A percentile compares a stretch with the other conserved stretches of the same genome.
These are phyloP conservation scores for Hetaerina americana DNA, from an alignment of 1,140 invertebrate genomes.

Conservation along the genomic window DNA sequence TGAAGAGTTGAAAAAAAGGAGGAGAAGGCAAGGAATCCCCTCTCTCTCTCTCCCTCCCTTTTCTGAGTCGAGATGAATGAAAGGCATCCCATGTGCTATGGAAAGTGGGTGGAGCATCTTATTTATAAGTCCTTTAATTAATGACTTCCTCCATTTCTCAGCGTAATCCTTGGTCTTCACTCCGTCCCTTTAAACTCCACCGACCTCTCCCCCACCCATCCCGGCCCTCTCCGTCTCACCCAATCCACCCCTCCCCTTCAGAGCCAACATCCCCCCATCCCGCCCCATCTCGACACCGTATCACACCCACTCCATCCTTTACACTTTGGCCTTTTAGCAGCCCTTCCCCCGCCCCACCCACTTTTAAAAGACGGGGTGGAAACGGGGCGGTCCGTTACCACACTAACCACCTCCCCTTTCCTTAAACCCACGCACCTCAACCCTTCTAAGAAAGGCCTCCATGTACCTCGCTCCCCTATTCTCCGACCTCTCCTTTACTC, in stretches of 20 bases:
- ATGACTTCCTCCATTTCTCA: neutral
- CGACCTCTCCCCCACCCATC: neutral
- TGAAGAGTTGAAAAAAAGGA: too few species aligned
- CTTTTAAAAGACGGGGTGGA: too few species aligned
- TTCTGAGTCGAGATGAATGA: neutral
- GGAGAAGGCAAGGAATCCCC: too few species aligned
- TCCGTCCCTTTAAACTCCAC: neutral
- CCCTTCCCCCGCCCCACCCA: neutral
- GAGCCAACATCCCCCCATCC: neutral
- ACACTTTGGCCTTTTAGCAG: neutral
- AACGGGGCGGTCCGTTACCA: too few species aligned
- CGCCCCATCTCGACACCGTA: too few species aligned
- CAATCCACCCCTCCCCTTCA: neutral
- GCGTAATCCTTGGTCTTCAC: neutral
- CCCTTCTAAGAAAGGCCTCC: too few species aligned
- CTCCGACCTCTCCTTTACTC: too few species aligned
- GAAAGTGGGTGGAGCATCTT: neutral
- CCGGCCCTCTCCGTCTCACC: neutral
- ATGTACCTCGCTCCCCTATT: too few species aligned
- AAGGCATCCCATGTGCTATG: neutral
- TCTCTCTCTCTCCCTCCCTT: too few species aligned
- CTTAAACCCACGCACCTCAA: too few species aligned
- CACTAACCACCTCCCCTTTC: too few species aligned
- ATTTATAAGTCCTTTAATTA: neutral
- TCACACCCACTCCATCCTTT: too few species aligned